Percentiles rank a stretch among this genome's conserved stretches.
These are phyloP conservation scores for Pristionchus arcanus DNA, from an alignment of 2,888 invertebrate species.

Conservation along the genomic window DNA sequence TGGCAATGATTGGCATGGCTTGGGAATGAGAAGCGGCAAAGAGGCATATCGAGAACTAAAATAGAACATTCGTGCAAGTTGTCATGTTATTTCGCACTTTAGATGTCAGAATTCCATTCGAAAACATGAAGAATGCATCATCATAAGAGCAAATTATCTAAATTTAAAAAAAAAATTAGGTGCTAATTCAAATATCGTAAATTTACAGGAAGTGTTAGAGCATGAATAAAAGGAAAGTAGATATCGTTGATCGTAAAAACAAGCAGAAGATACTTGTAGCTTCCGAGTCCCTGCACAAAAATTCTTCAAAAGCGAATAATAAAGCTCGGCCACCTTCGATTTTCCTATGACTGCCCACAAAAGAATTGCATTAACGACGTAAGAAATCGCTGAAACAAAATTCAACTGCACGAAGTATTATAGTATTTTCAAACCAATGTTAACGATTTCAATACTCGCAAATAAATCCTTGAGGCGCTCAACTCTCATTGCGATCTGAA, in stretches of 20 bases:
- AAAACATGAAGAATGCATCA: constrained; percentile 6
- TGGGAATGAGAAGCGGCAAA: not conserved
- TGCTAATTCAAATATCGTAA: not conserved
- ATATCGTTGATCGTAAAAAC: constrained; percentile 5
- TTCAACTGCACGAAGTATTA: not conserved
- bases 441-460: not conserved
- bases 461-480: not conserved
- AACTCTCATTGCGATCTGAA: not conserved
- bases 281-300: too few species aligned
- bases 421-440: not conserved
- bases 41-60: not conserved
- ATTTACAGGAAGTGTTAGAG: not conserved
- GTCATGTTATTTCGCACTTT: not conserved
- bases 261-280: constrained; percentile 14
- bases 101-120: not conserved
- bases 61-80: not conserved
- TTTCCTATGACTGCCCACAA: not conserved
- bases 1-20: not conserved
- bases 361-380: not conserved
- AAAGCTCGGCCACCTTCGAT: not conserved
- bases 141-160: not conserved
- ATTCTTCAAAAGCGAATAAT: not conserved
- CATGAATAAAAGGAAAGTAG: not conserved
- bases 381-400: not conserved
- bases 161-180: not conserved